These are phyloP conservation scores for Isichthys henryi DNA, from an alignment of 2,113 vertebrate species.

Conservation along the genomic window DNA sequence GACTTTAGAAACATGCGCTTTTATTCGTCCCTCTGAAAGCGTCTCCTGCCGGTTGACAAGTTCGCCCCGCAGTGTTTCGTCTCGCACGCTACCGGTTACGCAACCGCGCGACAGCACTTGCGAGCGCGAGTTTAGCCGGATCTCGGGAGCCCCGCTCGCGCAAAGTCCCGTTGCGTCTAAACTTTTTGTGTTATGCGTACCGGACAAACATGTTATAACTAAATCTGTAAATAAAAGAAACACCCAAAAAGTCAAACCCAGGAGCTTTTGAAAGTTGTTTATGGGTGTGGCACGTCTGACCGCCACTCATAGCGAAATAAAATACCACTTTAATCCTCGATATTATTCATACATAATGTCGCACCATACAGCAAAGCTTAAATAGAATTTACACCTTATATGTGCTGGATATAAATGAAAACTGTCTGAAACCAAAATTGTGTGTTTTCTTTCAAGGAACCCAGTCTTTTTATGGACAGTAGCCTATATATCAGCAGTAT, in stretches of 20 bases:
- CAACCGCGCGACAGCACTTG: background rate
- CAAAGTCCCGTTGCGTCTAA: background rate
- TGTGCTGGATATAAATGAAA: constrained; percentile 17
- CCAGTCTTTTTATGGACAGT: constrained; percentile 42
- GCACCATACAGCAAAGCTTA: background rate
- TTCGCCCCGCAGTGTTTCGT: constrained; percentile 1
- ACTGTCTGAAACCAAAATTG: background rate
- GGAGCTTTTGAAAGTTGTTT: background rate
- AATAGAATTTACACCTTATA: background rate
- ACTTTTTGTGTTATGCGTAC: background rate
- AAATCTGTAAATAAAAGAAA: background rate
- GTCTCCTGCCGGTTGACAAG: constrained; percentile 1
- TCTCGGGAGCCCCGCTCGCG: background rate
- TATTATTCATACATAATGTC: background rate
- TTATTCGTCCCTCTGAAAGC: background rate
- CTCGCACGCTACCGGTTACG: constrained; percentile 13
- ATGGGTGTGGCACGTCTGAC: background rate
- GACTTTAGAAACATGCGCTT: background rate
- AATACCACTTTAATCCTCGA: background rate
- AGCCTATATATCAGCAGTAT: constrained; percentile 70
- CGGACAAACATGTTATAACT: background rate
- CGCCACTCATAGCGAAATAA: background rate
- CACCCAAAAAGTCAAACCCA: background rate
- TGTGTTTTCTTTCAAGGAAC: constrained; percentile 34
- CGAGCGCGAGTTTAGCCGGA: background rate